Percentiles rank a stretch among this genome's conserved stretches.
phyloP scores from a whole-genome alignment of 2,797 vertebrate genomes.

The Cuniculus paca region DNA sequence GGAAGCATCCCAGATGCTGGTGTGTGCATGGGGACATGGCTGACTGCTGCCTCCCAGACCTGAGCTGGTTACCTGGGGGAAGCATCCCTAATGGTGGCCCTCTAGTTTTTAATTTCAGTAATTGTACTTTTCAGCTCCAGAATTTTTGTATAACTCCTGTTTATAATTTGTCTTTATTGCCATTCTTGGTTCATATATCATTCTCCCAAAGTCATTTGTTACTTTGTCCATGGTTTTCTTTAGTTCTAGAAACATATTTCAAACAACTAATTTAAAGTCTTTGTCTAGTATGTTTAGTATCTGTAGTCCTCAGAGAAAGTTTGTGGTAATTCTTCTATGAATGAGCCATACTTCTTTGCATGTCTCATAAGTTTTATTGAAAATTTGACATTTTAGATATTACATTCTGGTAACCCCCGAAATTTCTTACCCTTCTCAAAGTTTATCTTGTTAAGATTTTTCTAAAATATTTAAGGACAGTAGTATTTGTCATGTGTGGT shows the following conservation, averaged over 20 bases:
- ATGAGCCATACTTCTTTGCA: not conserved
- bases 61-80: too few species aligned
- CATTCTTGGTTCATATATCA: not conserved
- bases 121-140: not conserved
- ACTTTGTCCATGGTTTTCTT: not conserved
- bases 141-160: not conserved
- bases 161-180: not conserved
- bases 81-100: too few species aligned
- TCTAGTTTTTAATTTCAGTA: not conserved
- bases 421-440: not conserved
- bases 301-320: not conserved
- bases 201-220: not conserved
- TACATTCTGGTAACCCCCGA: not conserved
- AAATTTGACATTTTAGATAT: not conserved
- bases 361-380: conserved; percentile 1
- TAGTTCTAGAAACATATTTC: not conserved
- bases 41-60: too few species aligned
- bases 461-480: not conserved
- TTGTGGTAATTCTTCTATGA: not conserved
- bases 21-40: too few species aligned
- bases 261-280: not conserved
- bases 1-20: too few species aligned
- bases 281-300: not conserved
- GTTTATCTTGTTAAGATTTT: not conserved
- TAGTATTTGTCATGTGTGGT: not conserved